Conservation (phyloP, 2,113 vertebrate genomes). For the Antechinus stuartii region DNA sequence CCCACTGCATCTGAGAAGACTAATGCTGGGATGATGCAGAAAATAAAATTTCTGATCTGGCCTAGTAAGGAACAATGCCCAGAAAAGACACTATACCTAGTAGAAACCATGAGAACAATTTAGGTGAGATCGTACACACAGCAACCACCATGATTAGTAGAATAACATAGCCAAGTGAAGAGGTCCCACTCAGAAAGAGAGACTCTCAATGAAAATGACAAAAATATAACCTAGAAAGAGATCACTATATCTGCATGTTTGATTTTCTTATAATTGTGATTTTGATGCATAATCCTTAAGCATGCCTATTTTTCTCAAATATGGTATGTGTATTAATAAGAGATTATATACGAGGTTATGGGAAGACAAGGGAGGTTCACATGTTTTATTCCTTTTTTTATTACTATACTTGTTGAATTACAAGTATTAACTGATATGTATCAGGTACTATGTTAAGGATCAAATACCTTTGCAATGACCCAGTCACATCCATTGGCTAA, state of each 20-base stretch:
- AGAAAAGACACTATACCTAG: too few species aligned
- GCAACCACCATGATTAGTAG: neutral
- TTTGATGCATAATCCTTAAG: neutral
- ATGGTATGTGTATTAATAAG: too few species aligned
- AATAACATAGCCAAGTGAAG: neutral
- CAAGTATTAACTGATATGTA: neutral
- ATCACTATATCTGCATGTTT: neutral
- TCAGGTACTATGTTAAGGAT: neutral
- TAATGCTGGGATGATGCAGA: too few species aligned
- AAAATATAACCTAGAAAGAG: neutral
- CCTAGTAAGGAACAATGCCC: too few species aligned
- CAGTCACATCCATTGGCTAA: neutral
- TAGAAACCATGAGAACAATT: neutral
- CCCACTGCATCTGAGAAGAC: too few species aligned
- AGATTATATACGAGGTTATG: neutral
- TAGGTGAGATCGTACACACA: neutral
- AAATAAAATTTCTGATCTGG: too few species aligned
- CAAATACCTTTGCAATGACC: neutral
- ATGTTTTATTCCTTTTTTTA: neutral
- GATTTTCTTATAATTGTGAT: neutral
- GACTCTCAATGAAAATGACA: neutral
- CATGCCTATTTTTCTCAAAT: neutral
- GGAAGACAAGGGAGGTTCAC: neutral
- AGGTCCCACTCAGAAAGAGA: neutral
- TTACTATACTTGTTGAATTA: too few species aligned